Percentiles rank a stretch among this genome's conserved stretches.
Evolutionary conservation across 2,888 invertebrate genomes (phyloP).

Genomic region (Pseudoips prasinana): DNA sequence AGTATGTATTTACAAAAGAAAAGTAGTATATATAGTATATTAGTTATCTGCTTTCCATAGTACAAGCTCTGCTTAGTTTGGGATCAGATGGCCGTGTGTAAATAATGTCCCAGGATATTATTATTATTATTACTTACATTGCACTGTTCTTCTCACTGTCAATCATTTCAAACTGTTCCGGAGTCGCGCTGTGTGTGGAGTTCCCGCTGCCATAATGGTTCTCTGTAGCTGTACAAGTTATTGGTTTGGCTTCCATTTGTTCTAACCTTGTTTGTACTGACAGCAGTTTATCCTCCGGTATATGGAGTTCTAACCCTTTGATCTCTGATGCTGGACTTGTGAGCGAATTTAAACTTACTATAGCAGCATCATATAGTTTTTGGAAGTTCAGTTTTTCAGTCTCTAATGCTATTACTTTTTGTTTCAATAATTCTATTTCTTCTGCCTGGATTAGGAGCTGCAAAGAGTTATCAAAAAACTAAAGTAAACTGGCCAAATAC

Average conservation of each 20-base stretch:
- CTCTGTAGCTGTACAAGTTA: conserved; percentile 69
- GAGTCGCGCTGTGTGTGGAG: conserved; percentile 81
- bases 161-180: conserved; percentile 84
- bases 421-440: conserved; percentile 80
- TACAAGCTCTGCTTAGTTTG: no score
- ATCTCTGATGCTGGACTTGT: conserved; percentile 68
- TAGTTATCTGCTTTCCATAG: no score
- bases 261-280: conserved; percentile 36
- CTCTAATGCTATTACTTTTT: conserved; percentile 77
- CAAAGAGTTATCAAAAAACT: no score
- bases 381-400: conserved; percentile 82
- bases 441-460: conserved; percentile 75
- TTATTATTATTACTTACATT: conserved; percentile 66
- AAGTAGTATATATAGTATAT: no score
- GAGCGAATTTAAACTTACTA: conserved; percentile 71
- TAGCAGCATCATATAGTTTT: conserved; percentile 75
- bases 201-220: conserved; percentile 76
- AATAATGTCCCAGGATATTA: no score
- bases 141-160: conserved; percentile 75
- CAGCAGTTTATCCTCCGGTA: conserved; percentile 56
- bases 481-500: no score
- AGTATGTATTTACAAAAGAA: no score
- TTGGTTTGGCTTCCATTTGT: conserved; percentile 50
- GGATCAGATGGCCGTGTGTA: no score
- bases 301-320: conserved; percentile 57